Conservation (phyloP, 2,113 vertebrate species). For the Rhinogobius similis region DNA sequence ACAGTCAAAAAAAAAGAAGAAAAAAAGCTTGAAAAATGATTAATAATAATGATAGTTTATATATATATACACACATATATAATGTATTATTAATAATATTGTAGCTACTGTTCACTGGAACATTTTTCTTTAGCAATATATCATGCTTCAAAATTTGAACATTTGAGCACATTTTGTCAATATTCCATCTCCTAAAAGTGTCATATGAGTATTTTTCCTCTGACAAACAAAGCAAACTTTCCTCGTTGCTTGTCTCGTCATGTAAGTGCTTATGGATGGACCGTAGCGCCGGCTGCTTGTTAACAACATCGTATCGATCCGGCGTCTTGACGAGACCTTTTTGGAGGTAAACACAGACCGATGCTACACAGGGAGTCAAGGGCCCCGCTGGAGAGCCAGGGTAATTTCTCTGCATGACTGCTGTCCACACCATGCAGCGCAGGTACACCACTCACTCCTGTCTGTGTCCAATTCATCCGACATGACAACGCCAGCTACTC, state of each 20-base stretch:
- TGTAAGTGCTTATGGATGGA: background rate
- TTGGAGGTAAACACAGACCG: constrained; percentile 11
- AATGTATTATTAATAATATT: too few relatives aligned
- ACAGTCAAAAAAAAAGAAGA: too few relatives aligned
- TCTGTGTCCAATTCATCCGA: constrained; percentile 7
- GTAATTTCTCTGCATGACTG: constrained; percentile 23
- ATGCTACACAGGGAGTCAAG: constrained; percentile 5
- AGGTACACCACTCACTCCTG: constrained; percentile 7
- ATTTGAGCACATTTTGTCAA: too few relatives aligned
- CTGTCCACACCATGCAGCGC: constrained; percentile 1
- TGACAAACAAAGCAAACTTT: background rate
- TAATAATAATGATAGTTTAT: too few relatives aligned
- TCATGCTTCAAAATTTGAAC: too few relatives aligned
- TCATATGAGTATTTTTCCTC: background rate
- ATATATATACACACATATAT: too few relatives aligned
- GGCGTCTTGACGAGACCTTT: constrained; percentile 16
- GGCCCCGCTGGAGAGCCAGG: constrained; percentile 8
- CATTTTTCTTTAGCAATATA: too few relatives aligned
- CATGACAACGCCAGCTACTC: background rate
- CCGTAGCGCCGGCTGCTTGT: constrained; percentile 8
- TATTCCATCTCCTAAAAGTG: background rate
- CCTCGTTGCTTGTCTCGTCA: background rate
- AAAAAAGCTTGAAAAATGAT: too few relatives aligned
- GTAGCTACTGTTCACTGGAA: too few relatives aligned
- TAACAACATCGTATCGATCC: constrained; percentile 17